These are phyloP conservation scores for Melitaea cinxia DNA, from an alignment of 1,140 invertebrate species.

Conservation along the genomic window DNA sequence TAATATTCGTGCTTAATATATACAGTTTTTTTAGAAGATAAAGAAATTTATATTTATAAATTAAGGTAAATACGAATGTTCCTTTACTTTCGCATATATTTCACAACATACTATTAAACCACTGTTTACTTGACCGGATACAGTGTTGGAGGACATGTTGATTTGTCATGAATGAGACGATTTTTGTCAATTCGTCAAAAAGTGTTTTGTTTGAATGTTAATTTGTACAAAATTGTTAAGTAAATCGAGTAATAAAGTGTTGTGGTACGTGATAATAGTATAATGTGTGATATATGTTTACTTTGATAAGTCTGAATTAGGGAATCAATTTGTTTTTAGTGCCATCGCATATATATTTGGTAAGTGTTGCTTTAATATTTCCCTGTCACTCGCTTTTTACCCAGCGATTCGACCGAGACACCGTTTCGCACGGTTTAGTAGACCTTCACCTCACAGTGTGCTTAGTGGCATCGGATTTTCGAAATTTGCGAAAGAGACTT, in stretches of 20 bases:
- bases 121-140: slow-evolving; percentile 57
- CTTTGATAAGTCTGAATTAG: slow-evolving; percentile 59
- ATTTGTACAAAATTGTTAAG: slow-evolving; percentile 73
- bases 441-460: slow-evolving; percentile 47
- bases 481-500: slow-evolving; percentile 8
- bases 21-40: background rate
- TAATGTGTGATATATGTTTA: slow-evolving; percentile 73
- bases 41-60: slow-evolving; percentile 6
- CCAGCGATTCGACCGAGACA: slow-evolving; percentile 50
- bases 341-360: slow-evolving; percentile 63
- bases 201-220: slow-evolving; percentile 75
- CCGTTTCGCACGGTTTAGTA: slow-evolving; percentile 43
- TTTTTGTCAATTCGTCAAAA: slow-evolving; percentile 78
- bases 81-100: background rate
- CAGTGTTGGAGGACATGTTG: slow-evolving; percentile 77
- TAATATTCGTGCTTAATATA: background rate
- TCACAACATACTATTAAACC: background rate
- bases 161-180: slow-evolving; percentile 76
- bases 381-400: slow-evolving; percentile 65
- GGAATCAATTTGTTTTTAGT: slow-evolving; percentile 54
- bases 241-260: slow-evolving; percentile 62
- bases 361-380: slow-evolving; percentile 73
- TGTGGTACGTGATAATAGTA: slow-evolving; percentile 64
- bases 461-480: background rate
- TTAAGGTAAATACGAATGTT: slow-evolving; percentile 4